Percentiles rank a stretch among this genome's conserved stretches.
Evolutionary conservation across 2,888 invertebrate species (phyloP).

Genomic region (Rhamphomyia laevipes): DNA sequence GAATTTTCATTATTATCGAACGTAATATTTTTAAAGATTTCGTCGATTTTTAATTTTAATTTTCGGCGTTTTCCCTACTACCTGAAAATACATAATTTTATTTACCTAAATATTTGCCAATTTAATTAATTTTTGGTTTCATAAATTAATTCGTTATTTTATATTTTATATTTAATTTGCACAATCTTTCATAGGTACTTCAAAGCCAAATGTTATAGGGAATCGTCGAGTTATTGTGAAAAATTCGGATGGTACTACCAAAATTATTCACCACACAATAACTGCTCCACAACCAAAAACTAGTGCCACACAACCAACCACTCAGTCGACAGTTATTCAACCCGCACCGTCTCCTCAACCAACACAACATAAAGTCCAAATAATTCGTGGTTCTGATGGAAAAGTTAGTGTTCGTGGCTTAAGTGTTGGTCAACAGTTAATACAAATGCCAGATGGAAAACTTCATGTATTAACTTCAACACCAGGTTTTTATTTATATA

Average conservation of each 20-base stretch:
- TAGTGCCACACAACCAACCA: conserved; percentile 52
- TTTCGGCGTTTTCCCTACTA: too few species aligned
- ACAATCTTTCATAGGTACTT: conserved; percentile 8
- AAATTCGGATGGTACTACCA: conserved; percentile 49
- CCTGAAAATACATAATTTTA: too few species aligned
- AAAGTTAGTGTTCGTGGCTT: conserved; percentile 85
- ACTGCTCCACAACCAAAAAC: conserved; percentile 44
- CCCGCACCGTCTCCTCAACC: conserved; percentile 46
- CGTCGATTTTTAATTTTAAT: too few species aligned
- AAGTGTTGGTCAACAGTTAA: conserved; percentile 82
- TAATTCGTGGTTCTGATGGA: conserved; percentile 80
- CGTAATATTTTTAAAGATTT: too few species aligned
- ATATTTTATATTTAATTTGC: too few species aligned
- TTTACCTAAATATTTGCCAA: too few species aligned
- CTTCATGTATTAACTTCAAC: conserved; percentile 59
- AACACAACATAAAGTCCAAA: conserved; percentile 69
- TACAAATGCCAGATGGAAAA: conserved; percentile 89
- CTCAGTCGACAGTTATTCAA: conserved; percentile 51
- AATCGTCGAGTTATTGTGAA: conserved; percentile 38
- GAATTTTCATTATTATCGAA: too few species aligned
- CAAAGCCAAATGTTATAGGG: conserved; percentile 21
- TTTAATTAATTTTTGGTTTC: too few species aligned
- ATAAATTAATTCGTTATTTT: too few species aligned
- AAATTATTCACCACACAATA: conserved; percentile 50
- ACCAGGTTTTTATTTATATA: conserved; percentile 20